Evolutionary conservation across 2,113 vertebrate genomes (phyloP).

Genomic region (Corvus moneduloides): DNA sequence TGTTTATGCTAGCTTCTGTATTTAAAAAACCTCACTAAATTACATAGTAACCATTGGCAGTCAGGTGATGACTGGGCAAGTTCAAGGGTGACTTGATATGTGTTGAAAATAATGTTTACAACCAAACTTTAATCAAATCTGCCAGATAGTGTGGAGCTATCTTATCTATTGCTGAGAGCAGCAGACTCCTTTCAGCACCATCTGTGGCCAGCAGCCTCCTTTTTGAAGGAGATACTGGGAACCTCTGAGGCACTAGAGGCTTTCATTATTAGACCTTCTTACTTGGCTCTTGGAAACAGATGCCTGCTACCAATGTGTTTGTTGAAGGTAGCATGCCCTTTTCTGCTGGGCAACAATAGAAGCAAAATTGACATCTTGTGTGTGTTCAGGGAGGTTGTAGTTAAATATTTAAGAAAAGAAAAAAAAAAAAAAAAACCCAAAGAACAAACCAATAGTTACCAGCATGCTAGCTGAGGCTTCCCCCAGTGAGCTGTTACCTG

Average conservation of each 20-base stretch:
- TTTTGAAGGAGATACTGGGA: not conserved
- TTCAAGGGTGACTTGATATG: not conserved
- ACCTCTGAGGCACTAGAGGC: not conserved
- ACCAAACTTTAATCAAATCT: not conserved
- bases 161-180: not conserved
- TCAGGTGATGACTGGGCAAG: not conserved
- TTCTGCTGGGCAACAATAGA: not conserved
- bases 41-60: not conserved
- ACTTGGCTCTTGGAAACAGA: not conserved
- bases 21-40: not conserved
- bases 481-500: not conserved
- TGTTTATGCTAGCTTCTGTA: not conserved
- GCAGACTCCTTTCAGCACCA: not conserved
- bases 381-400: not conserved
- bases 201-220: not conserved
- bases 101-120: not conserved
- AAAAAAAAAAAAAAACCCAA: not conserved
- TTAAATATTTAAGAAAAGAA: not conserved
- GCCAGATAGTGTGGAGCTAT: not conserved
- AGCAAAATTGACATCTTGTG: not conserved
- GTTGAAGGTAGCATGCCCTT: not conserved
- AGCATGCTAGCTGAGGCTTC: not conserved
- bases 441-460: not conserved
- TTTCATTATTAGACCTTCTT: not conserved
- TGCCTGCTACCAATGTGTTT: not conserved